Evolutionary conservation across 2,113 vertebrate species (phyloP).

Genomic region (Anguilla rostrata): DNA sequence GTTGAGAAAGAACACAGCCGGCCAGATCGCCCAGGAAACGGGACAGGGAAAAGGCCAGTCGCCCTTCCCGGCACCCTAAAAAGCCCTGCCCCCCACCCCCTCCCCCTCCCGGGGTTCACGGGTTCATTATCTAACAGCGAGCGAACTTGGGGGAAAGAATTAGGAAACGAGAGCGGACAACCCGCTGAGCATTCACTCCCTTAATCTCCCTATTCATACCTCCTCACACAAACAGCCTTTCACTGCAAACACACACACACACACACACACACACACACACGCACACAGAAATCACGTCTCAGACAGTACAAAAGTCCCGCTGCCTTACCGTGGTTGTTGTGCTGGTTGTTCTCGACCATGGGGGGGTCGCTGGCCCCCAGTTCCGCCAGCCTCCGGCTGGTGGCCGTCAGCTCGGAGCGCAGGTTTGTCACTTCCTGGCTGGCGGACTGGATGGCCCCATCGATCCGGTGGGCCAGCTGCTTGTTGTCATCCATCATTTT

Average conservation of each 20-base stretch:
- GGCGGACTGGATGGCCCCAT: constrained; percentile 89
- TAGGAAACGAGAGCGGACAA: constrained; percentile 38
- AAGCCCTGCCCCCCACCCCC: constrained; percentile 57
- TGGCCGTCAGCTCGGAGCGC: constrained; percentile 85
- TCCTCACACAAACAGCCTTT: constrained; percentile 16
- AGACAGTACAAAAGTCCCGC: not conserved
- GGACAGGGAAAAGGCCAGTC: not conserved
- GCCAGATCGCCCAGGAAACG: constrained; percentile 2
- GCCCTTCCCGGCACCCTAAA: constrained; percentile 30
- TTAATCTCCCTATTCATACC: not conserved
- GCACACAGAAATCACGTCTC: not conserved
- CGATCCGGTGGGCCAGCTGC: constrained; percentile 85
- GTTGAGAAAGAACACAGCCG: not conserved
- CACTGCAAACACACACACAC: not conserved
- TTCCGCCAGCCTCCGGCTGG: constrained; percentile 85
- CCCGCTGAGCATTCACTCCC: constrained; percentile 26
- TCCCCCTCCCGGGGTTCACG: constrained; percentile 49
- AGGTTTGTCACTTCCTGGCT: constrained; percentile 90
- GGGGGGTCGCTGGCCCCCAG: constrained; percentile 74
- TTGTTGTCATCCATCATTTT: constrained; percentile 96
- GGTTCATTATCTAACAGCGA: constrained; percentile 65
- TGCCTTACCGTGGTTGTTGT: constrained; percentile 68
- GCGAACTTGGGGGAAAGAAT: constrained; percentile 36
- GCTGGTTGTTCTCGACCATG: constrained; percentile 76
- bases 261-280: constrained; percentile 17